Evolutionary conservation across 2,888 invertebrate genomes (phyloP).

Genomic region (Ectropis crepuscularia): DNA sequence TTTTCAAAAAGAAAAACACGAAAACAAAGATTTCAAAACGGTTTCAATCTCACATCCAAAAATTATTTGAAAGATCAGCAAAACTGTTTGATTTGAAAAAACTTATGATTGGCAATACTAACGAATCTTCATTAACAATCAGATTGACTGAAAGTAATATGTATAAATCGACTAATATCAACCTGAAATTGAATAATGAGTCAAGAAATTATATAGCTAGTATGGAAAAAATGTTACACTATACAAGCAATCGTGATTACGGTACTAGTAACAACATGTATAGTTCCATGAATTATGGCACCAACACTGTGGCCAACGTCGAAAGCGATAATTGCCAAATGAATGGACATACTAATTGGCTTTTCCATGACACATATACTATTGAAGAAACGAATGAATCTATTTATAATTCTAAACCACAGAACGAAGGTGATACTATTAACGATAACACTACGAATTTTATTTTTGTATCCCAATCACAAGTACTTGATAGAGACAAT

Average conservation of each 20-base stretch:
- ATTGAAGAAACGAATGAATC: constrained; percentile 19
- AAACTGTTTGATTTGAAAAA: constrained; percentile 24
- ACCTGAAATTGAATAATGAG: not conserved
- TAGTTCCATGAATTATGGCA: constrained; percentile 22
- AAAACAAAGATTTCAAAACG: constrained; percentile 7
- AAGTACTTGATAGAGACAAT: constrained; percentile 15
- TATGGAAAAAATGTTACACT: constrained; percentile 17
- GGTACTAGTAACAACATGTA: not conserved
- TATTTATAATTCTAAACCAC: not conserved
- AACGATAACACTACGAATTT: constrained; percentile 15
- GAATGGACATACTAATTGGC: constrained; percentile 3
- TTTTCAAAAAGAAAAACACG: constrained; percentile 5
- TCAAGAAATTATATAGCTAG: not conserved
- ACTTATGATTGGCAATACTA: constrained; percentile 18
- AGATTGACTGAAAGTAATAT: constrained; percentile 46
- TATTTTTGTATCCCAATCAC: constrained; percentile 31
- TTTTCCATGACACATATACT: constrained; percentile 24
- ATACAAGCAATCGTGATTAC: constrained; percentile 15
- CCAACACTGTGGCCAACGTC: constrained; percentile 17
- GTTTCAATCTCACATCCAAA: constrained; percentile 27
- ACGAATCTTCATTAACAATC: constrained; percentile 48
- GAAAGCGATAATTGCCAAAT: constrained; percentile 5
- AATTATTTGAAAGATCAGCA: constrained; percentile 24
- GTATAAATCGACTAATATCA: constrained; percentile 12
- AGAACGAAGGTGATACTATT: not conserved